Evolutionary conservation across 2,888 invertebrate genomes (phyloP).

Genomic region (Nasonovia ribisnigri): DNA sequence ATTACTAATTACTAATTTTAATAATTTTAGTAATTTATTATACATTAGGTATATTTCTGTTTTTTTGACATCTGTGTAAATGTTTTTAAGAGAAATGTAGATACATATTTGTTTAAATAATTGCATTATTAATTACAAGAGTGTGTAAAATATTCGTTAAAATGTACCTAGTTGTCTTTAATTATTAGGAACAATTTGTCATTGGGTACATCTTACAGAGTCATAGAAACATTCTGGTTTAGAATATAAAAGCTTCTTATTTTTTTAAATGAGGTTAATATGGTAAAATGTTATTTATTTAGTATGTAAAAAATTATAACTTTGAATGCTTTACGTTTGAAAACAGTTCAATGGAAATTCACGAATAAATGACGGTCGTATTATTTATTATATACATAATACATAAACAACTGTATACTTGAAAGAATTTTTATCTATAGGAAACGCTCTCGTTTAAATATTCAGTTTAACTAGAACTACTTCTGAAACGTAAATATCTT

Average conservation of each 20-base stretch:
- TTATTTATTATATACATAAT: background rate
- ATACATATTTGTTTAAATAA: background rate
- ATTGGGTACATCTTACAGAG: background rate
- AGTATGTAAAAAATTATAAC: background rate
- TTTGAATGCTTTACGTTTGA: background rate
- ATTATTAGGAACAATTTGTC: background rate
- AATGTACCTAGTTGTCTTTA: background rate
- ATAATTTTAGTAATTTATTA: background rate
- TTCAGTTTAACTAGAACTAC: background rate
- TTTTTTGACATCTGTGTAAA: background rate
- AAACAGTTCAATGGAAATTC: background rate
- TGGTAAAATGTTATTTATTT: background rate
- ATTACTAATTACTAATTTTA: background rate
- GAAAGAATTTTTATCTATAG: conserved; percentile 3
- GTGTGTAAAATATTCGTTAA: background rate
- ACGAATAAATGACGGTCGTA: background rate
- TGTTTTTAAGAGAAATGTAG: background rate
- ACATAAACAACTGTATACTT: background rate
- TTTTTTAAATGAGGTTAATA: conserved; percentile 16
- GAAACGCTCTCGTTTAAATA: background rate
- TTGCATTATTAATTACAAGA: background rate
- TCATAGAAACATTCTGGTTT: background rate
- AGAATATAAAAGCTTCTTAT: background rate
- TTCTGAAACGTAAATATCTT: background rate
- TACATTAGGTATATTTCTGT: background rate